Evolutionary conservation across 2,888 invertebrate species (phyloP).

Genomic region (Troides aeacus): DNA sequence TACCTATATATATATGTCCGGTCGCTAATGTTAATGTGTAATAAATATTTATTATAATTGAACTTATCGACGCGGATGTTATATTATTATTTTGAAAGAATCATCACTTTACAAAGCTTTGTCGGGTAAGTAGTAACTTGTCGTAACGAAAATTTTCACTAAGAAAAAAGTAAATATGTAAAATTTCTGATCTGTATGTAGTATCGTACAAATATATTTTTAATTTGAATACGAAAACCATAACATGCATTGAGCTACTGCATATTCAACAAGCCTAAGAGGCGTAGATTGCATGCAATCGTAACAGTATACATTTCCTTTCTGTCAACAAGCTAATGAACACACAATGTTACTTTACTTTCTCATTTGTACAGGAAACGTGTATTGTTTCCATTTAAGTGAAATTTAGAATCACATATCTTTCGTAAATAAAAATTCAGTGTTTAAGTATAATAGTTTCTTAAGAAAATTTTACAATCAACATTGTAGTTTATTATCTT

Average conservation of each 20-base stretch:
- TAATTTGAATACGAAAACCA: background rate
- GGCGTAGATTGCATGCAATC: slow-evolving; percentile 16
- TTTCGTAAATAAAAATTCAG: too few relatives aligned
- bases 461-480: background rate
- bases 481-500: background rate
- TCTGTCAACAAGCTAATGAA: slow-evolving; percentile 20
- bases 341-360: slow-evolving; percentile 1
- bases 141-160: too few relatives aligned
- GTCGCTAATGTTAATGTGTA: too few relatives aligned
- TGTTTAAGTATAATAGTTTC: background rate
- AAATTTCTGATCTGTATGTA: background rate
- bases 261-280: slow-evolving; percentile 16
- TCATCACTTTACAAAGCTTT: too few relatives aligned
- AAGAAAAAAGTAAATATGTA: background rate
- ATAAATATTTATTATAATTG: too few relatives aligned
- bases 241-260: slow-evolving; percentile 8
- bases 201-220: background rate
- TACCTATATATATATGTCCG: too few relatives aligned
- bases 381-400: background rate
- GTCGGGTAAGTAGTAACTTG: too few relatives aligned
- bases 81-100: too few relatives aligned
- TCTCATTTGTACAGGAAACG: background rate
- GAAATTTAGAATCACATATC: background rate
- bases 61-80: too few relatives aligned
- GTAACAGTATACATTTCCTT: slow-evolving; percentile 16